Percentiles rank a stretch among this genome's conserved stretches.
Conservation (phyloP, 2,888 invertebrate genomes). For the Cactoblastis cactorum region DNA sequence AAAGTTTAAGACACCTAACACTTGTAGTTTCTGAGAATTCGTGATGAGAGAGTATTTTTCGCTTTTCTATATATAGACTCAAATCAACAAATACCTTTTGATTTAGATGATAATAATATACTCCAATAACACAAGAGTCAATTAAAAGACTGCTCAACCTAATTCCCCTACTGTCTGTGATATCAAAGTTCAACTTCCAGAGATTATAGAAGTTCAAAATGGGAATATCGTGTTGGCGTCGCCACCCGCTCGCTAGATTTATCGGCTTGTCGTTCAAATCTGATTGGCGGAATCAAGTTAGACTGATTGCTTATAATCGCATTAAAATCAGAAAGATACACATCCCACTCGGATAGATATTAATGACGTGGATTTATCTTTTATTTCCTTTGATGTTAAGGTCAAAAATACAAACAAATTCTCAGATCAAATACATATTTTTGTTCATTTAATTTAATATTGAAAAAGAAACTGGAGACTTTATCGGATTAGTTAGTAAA, state of each 20-base stretch:
- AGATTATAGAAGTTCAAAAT: conserved; percentile 22
- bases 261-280: conserved; percentile 1
- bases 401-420: no score
- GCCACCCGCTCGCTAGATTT: not conserved
- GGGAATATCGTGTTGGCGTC: conserved; percentile 21
- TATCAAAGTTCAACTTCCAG: not conserved
- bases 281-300: not conserved
- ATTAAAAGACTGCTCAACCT: not conserved
- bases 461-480: no score
- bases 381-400: no score
- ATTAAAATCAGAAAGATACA: not conserved
- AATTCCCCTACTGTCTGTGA: not conserved
- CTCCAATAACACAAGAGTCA: not conserved
- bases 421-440: no score
- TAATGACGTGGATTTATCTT: not conserved
- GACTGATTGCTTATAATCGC: not conserved
- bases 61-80: no score
- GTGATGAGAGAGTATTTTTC: no score
- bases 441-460: no score
- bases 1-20: no score
- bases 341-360: not conserved
- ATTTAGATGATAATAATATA: no score
- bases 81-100: no score
- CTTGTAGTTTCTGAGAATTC: no score
- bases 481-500: no score